Base-by-base conservation (phyloP, 2,113 vertebrate species). In the Stegostoma tigrinum region DNA sequence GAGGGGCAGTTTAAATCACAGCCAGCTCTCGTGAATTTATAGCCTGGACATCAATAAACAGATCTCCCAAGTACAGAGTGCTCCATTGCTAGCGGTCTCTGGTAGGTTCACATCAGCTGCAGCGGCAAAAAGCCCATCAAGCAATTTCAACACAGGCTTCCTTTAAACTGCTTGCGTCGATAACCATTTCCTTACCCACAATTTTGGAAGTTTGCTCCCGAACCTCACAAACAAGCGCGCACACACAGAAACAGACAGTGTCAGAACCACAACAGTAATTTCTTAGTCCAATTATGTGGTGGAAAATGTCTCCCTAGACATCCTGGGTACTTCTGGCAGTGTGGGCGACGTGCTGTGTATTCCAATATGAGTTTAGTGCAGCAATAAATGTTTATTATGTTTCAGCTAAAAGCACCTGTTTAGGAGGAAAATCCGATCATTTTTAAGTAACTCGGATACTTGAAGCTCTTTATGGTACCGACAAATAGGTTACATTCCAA, bases 351-450 rank as follows among this genome's bases (percentile, higher is more conserved):
- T 34, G 48, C 52, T 34, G 52, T 90, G 52, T 64, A n/a, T 66
- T 93, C 61, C 89, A 93, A 93, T 66, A 64, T 38, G 89, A 64
- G 34, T 93, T 93, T 66, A 66, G 89, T 64, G n/a, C 17, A 66
- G 89, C 61, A 66, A 93, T 93, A 93, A 93, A 93, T 66, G n/a
- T 93, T 93, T 93, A 93, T 66, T 38, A 34, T 19, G 7, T 64
- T n/a, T n/a, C 17, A 23, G 64, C 61, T n/a, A 38, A 66, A 66
- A 38, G 89, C 34, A 66, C 30, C 17, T 15, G 24, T 90, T n/a
- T 90, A 61, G 87, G 15, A 90, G 89, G 27, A 34, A 93, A 93
- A 93, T 93, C 89, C 34, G 66, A 93, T 93, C 89, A 93, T 14
- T 55, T 45, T 93, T 66, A 66, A 66, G 89, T 66, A 64, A 93